Conservation (phyloP, 2,888 invertebrate species). For the Ramazzottius varieornatus region DNA sequence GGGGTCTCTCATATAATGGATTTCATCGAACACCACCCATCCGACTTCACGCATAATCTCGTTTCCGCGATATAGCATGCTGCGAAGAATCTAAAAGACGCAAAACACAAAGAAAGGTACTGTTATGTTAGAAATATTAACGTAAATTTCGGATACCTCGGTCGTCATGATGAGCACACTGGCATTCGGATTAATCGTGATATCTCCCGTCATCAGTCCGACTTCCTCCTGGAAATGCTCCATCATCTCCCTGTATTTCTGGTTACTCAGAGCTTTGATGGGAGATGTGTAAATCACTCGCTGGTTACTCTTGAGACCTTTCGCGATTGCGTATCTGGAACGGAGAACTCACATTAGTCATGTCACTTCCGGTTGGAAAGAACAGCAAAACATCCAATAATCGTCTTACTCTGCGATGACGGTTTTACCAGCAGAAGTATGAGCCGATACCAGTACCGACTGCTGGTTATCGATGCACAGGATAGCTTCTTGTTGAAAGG, state of each 20-base stretch:
- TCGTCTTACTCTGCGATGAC: conserved; percentile 66
- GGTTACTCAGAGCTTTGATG: conserved; percentile 94
- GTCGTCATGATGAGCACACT: conserved; percentile 98
- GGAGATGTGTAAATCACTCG: conserved; percentile 97
- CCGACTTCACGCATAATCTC: conserved; percentile 87
- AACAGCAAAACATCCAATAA: too few species aligned
- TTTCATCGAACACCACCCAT: conserved; percentile 99
- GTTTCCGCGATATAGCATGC: conserved; percentile 78
- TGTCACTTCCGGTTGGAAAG: too few species aligned
- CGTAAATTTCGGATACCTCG: conserved; percentile 34
- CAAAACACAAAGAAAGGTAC: not conserved
- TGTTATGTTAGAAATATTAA: not conserved
- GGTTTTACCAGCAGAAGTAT: conserved; percentile 97
- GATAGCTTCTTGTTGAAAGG: conserved; percentile 90
- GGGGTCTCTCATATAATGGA: conserved; percentile 90
- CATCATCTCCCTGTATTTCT: conserved; percentile 87
- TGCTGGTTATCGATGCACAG: conserved; percentile 89
- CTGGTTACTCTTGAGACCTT: conserved; percentile 72
- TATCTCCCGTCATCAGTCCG: conserved; percentile 91
- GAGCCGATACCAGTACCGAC: conserved; percentile 91
- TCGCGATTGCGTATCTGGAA: conserved; percentile 59
- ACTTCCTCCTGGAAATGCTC: conserved; percentile 83
- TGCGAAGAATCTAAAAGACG: conserved; percentile 50
- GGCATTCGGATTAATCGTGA: conserved; percentile 91
- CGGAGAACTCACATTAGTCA: not conserved